Evolutionary conservation across 1,140 invertebrate genomes (phyloP).

Genomic region (Drosophila pruinosa): DNA sequence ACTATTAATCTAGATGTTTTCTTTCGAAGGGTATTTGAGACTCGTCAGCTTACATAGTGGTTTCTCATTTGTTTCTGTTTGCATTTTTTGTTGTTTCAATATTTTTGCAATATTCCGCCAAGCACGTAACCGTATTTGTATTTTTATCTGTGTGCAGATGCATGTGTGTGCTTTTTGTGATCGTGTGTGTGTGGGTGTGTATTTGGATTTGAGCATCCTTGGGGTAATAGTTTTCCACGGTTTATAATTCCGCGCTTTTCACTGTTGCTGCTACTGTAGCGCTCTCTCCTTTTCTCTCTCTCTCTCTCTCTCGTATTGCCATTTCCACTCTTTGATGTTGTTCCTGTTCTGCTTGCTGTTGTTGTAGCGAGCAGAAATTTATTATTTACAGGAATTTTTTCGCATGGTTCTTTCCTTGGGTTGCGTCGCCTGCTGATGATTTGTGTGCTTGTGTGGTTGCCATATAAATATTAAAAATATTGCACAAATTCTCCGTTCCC

Average conservation of each 20-base stretch:
- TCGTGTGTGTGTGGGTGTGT: slow-evolving; percentile 42
- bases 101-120: slow-evolving; percentile 68
- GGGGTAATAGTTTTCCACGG: slow-evolving; percentile 80
- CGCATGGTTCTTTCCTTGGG: slow-evolving; percentile 39
- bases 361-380: slow-evolving; percentile 58
- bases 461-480: slow-evolving; percentile 81
- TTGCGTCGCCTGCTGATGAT: slow-evolving; percentile 68
- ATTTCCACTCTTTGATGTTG: neutral
- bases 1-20: too few relatives aligned
- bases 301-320: neutral
- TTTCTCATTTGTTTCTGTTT: slow-evolving; percentile 18
- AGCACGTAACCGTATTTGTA: slow-evolving; percentile 71
- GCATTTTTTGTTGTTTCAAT: slow-evolving; percentile 57
- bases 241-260: slow-evolving; percentile 76
- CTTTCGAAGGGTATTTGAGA: slow-evolving; percentile 28
- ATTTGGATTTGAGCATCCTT: slow-evolving; percentile 79
- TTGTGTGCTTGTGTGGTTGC: slow-evolving; percentile 74
- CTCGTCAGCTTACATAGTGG: neutral
- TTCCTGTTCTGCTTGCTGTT: slow-evolving; percentile 26
- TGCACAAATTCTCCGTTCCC: slow-evolving; percentile 67
- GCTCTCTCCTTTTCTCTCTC: neutral
- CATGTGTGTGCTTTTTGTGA: slow-evolving; percentile 9
- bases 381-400: slow-evolving; percentile 79
- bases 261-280: slow-evolving; percentile 19
- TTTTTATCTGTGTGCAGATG: slow-evolving; percentile 11